Percentiles rank a stretch among this genome's conserved stretches.
These are phyloP conservation scores for Camelus bactrianus DNA, from an alignment of 2,113 vertebrate genomes.

Conservation along the genomic window DNA sequence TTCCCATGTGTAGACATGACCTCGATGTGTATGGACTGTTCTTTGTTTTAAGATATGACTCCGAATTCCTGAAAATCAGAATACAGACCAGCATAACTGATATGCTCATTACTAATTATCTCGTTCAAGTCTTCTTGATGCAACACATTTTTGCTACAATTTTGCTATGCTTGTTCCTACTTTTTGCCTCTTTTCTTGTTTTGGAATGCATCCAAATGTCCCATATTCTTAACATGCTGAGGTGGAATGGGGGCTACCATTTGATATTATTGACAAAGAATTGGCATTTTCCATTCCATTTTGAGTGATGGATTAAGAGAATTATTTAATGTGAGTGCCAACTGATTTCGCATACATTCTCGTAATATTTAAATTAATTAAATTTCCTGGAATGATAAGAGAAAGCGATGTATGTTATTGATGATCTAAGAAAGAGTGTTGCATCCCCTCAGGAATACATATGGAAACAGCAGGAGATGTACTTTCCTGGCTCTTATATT, in stretches of 20 bases:
- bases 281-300: conserved; percentile 5
- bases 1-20: background rate
- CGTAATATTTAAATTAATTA: conserved; percentile 41
- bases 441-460: background rate
- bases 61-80: conserved; percentile 68
- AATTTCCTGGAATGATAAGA: background rate
- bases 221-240: background rate
- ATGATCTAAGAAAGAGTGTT: too few relatives aligned
- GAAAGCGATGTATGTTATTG: background rate
- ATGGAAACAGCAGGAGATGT: background rate
- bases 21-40: background rate
- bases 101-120: background rate
- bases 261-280: background rate
- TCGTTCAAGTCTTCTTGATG: background rate
- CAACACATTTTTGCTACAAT: background rate
- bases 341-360: conserved; percentile 1
- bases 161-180: background rate
- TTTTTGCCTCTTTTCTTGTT: background rate
- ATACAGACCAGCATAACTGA: background rate
- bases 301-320: background rate
- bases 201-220: background rate
- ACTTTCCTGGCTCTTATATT: background rate
- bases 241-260: background rate
- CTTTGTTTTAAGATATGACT: conserved; percentile 23
- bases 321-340: conserved; percentile 40